Conservation (phyloP, 2,113 vertebrate genomes). For the Burhinus oedicnemus region DNA sequence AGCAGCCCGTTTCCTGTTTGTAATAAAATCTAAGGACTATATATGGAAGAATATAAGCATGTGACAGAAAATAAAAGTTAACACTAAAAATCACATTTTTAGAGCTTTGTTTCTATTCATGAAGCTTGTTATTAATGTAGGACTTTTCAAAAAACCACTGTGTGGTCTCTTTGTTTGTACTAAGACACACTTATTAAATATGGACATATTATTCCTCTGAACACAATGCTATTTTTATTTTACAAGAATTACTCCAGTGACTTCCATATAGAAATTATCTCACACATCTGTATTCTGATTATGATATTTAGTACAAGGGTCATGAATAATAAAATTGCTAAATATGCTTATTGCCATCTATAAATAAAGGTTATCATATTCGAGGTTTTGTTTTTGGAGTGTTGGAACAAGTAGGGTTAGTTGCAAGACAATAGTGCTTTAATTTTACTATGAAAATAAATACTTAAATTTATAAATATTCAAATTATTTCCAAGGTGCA, state of each 20-base stretch:
- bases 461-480: conserved; percentile 82
- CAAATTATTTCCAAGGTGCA: conserved; percentile 62
- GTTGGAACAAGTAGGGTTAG: conserved; percentile 76
- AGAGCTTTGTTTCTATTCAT: conserved; percentile 40
- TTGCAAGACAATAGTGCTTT: conserved; percentile 79
- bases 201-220: conserved; percentile 71
- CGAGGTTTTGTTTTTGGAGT: conserved; percentile 68
- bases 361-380: conserved; percentile 82
- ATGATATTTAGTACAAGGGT: conserved; percentile 79
- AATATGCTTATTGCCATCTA: conserved; percentile 80
- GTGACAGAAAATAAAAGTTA: neutral
- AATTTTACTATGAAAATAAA: conserved; percentile 84
- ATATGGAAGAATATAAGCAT: neutral
- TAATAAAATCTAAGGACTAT: conserved; percentile 18
- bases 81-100: conserved; percentile 36
- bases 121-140: conserved; percentile 10
- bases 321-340: conserved; percentile 85
- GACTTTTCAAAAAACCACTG: neutral
- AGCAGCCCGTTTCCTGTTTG: neutral
- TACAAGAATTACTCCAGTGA: conserved; percentile 69
- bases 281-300: conserved; percentile 81
- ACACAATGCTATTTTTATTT: conserved; percentile 78
- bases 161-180: conserved; percentile 41
- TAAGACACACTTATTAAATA: conserved; percentile 52
- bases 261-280: conserved; percentile 76